A percentile compares a stretch with the other conserved stretches of the same genome.
These are phyloP conservation scores for Scalopus aquaticus DNA, from an alignment of 2,113 vertebrate species.

Conservation along the genomic window DNA sequence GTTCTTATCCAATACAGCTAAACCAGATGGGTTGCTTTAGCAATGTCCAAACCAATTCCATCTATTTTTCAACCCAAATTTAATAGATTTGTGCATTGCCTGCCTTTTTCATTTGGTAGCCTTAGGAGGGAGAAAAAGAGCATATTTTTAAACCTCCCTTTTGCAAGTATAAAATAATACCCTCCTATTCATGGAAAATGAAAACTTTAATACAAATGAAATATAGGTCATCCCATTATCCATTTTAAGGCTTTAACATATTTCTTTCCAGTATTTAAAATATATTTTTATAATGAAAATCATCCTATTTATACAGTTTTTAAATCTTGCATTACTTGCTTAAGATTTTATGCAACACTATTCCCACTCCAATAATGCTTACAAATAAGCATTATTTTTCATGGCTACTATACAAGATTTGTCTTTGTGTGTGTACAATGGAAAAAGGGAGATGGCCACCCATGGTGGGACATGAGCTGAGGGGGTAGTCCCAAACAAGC, in stretches of 20 bases:
- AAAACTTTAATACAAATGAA: slow-evolving; percentile 46
- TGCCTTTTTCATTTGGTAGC: slow-evolving; percentile 57
- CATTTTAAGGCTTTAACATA: slow-evolving; percentile 5
- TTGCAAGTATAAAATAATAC: slow-evolving; percentile 32
- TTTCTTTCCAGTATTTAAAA: slow-evolving; percentile 26
- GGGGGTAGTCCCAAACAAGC: not conserved
- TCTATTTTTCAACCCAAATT: slow-evolving; percentile 54
- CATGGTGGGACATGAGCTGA: not conserved
- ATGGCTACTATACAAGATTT: not conserved
- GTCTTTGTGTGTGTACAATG: not conserved
- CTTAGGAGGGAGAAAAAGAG: slow-evolving; percentile 17
- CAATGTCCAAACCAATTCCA: slow-evolving; percentile 14
- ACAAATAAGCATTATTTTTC: slow-evolving; percentile 45
- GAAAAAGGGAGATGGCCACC: not conserved
- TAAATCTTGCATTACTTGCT: slow-evolving; percentile 19
- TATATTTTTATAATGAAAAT: slow-evolving; percentile 46
- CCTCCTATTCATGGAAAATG: slow-evolving; percentile 38
- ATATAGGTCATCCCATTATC: not conserved
- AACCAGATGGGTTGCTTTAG: slow-evolving; percentile 64
- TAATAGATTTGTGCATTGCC: slow-evolving; percentile 48
- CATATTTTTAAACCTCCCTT: not conserved
- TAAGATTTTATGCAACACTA: not conserved
- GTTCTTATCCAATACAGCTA: slow-evolving; percentile 53
- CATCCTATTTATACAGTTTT: not conserved
- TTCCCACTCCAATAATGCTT: too few species aligned